These are phyloP conservation scores for Melipona beecheii DNA, from an alignment of 2,888 invertebrate genomes.

Conservation along the genomic window DNA sequence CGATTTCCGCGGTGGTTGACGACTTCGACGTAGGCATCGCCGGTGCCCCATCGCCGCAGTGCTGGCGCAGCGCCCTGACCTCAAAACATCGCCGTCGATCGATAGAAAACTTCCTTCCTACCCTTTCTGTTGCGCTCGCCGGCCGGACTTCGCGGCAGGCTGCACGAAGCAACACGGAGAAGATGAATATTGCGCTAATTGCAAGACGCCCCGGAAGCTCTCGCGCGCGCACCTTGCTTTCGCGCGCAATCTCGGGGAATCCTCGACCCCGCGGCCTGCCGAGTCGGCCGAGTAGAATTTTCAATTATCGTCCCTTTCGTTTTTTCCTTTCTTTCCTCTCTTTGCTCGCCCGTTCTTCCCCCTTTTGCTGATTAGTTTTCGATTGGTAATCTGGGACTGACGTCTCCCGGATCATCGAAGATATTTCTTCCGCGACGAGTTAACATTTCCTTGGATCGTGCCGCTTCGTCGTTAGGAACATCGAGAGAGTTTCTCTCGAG, in stretches of 20 bases:
- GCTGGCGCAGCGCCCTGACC: slow-evolving; percentile 84
- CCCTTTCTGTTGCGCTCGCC: slow-evolving; percentile 67
- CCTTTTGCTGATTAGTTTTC: neutral
- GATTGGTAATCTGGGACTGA: neutral
- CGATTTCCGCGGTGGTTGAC: slow-evolving; percentile 30
- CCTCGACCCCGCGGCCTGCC: neutral
- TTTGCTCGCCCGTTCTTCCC: too few relatives aligned
- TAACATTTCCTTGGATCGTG: too few relatives aligned
- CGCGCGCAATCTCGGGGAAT: neutral
- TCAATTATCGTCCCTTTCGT: neutral
- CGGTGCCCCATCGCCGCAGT: slow-evolving; percentile 76
- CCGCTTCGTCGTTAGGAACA: too few relatives aligned
- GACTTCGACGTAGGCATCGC: slow-evolving; percentile 52
- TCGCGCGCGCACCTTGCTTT: neutral
- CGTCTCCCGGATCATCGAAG: too few relatives aligned
- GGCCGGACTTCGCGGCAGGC: slow-evolving; percentile 56
- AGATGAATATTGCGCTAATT: slow-evolving; percentile 58
- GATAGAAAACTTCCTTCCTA: slow-evolving; percentile 81
- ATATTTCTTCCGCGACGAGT: too few relatives aligned
- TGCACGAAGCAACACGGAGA: slow-evolving; percentile 41
- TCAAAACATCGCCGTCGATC: slow-evolving; percentile 80
- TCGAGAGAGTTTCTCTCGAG: too few relatives aligned
- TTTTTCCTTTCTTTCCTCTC: neutral
- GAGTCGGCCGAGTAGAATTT: neutral
- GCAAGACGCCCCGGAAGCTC: neutral